Conservation (phyloP, 1,140 invertebrate genomes). For the Drosophila tsacasi region DNA sequence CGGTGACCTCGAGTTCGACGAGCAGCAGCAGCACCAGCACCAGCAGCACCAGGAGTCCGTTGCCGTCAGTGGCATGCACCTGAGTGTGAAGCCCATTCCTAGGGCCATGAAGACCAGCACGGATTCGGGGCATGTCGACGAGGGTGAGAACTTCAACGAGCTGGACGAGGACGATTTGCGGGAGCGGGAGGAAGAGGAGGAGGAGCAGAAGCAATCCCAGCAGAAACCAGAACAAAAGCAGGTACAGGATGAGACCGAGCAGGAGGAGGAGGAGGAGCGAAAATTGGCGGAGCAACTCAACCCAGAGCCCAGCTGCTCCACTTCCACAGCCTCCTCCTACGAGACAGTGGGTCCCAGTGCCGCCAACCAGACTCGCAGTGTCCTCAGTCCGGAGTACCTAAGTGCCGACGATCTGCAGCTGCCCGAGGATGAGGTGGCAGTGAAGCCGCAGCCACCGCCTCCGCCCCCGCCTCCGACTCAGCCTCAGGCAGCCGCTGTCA, state of each 20-base stretch:
- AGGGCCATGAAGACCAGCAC: slow-evolving; percentile 84
- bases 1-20: slow-evolving; percentile 85
- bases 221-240: background rate
- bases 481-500: slow-evolving; percentile 86
- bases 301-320: slow-evolving; percentile 67
- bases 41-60: slow-evolving; percentile 65
- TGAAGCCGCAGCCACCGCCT: slow-evolving; percentile 6
- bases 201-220: background rate
- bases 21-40: slow-evolving; percentile 65
- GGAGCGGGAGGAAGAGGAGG: slow-evolving; percentile 12
- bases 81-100: slow-evolving; percentile 76
- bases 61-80: slow-evolving; percentile 24
- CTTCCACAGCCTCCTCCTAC: slow-evolving; percentile 81
- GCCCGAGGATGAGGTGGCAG: slow-evolving; percentile 54
- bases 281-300: slow-evolving; percentile 14
- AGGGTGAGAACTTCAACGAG: slow-evolving; percentile 84
- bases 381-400: slow-evolving; percentile 77
- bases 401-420: slow-evolving; percentile 79
- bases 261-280: background rate
- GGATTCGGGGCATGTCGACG: slow-evolving; percentile 85
- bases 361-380: slow-evolving; percentile 43
- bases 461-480: background rate
- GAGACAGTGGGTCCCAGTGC: slow-evolving; percentile 75
- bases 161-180: slow-evolving; percentile 49
- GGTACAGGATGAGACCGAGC: slow-evolving; percentile 6